Evolutionary conservation across 2,888 invertebrate species (phyloP).

Genomic region (Latheticus oryzae): DNA sequence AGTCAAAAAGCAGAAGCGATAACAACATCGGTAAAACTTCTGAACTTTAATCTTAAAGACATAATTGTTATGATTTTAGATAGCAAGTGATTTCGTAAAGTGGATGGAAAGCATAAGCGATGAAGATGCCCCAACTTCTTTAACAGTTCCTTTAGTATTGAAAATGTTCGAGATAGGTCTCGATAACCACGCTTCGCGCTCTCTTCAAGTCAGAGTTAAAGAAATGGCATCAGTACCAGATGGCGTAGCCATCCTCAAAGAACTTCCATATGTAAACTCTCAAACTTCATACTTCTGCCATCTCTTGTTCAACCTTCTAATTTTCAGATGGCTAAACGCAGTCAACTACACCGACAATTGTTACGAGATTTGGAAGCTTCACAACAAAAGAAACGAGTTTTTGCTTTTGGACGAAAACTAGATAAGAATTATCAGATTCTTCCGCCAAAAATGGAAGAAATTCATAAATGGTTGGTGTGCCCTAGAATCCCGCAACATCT

Average conservation of each 20-base stretch:
- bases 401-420: constrained; percentile 69
- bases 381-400: constrained; percentile 64
- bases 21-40: constrained; percentile 59
- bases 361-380: constrained; percentile 68
- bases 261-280: constrained; percentile 65
- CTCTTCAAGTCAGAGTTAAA: constrained; percentile 68
- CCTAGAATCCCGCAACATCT: constrained; percentile 70
- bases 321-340: constrained; percentile 66
- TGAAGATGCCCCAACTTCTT: constrained; percentile 49
- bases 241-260: constrained; percentile 68
- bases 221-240: constrained; percentile 72
- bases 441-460: constrained; percentile 68
- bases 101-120: constrained; percentile 60
- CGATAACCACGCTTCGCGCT: constrained; percentile 69
- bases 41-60: no score
- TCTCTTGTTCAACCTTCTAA: neutral
- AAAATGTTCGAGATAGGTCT: constrained; percentile 70
- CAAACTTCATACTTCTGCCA: constrained; percentile 11
- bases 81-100: constrained; percentile 61
- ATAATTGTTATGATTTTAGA: constrained; percentile 55
- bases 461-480: constrained; percentile 70
- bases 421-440: constrained; percentile 67
- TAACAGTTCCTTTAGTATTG: constrained; percentile 58
- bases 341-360: constrained; percentile 67
- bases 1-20: constrained; percentile 61